Evolutionary conservation across 2,113 vertebrate species (phyloP).

Genomic region (Sciurus niger): DNA sequence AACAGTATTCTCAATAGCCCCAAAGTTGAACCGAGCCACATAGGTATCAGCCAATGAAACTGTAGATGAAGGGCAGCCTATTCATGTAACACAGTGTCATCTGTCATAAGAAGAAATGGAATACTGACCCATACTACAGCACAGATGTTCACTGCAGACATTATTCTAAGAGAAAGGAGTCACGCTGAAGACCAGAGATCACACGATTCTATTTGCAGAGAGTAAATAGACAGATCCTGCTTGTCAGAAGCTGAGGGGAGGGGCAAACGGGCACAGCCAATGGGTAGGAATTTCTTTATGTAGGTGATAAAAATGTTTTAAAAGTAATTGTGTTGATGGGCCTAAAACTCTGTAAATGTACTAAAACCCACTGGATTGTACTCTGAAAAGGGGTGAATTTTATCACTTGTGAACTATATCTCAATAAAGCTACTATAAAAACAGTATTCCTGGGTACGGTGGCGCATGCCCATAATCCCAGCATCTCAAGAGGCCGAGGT

Average conservation of each 20-base stretch:
- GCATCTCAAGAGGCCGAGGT: too few relatives aligned
- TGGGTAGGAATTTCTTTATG: neutral
- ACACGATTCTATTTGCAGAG: neutral
- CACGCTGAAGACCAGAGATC: neutral
- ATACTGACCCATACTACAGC: neutral
- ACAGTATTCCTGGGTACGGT: neutral
- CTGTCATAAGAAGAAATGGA: neutral
- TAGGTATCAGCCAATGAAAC: neutral
- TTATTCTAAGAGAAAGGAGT: neutral
- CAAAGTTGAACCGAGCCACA: neutral
- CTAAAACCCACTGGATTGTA: neutral
- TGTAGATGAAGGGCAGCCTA: neutral
- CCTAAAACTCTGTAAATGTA: neutral
- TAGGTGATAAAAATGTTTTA: slow-evolving; percentile 22
- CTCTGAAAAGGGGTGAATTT: neutral
- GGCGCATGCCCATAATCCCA: too few relatives aligned
- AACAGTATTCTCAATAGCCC: neutral
- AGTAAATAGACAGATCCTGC: neutral
- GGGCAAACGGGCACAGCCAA: neutral
- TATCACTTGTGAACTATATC: neutral
- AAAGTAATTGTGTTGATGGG: slow-evolving; percentile 28
- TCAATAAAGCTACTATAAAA: slow-evolving; percentile 18
- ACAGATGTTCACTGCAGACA: neutral
- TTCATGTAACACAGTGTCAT: neutral
- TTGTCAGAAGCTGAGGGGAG: neutral